Evolutionary conservation across 2,888 invertebrate genomes (phyloP).

Genomic region (Polylopha cassiicola): DNA sequence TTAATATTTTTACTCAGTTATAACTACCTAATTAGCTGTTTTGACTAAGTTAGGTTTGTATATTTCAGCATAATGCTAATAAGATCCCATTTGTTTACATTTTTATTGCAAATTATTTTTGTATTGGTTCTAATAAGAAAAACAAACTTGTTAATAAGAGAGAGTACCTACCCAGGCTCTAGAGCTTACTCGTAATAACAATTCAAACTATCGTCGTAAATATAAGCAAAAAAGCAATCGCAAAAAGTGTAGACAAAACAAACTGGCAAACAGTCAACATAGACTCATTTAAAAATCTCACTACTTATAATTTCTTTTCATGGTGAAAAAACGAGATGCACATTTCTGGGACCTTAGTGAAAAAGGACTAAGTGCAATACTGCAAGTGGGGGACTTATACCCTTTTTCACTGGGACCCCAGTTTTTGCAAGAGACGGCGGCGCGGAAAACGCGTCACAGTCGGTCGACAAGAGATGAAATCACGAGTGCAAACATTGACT

Average conservation of each 20-base stretch:
- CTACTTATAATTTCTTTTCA: conserved; percentile 14
- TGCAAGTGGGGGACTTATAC: not conserved
- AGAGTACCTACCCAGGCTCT: too few relatives aligned
- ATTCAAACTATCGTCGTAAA: too few relatives aligned
- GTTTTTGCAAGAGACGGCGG: conserved; percentile 27
- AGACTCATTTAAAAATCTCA: conserved; percentile 10
- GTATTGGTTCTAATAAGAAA: too few relatives aligned
- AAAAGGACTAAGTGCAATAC: conserved; percentile 7
- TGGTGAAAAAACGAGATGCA: conserved; percentile 37
- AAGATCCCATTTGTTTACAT: too few relatives aligned
- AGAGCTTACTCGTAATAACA: too few relatives aligned
- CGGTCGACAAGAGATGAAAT: conserved; percentile 61
- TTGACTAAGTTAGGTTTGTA: too few relatives aligned
- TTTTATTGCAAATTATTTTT: too few relatives aligned
- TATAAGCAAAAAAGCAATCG: too few relatives aligned
- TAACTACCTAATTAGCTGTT: too few relatives aligned
- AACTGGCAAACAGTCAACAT: conserved; percentile 13
- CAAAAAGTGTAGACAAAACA: conserved; percentile 12
- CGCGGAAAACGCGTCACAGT: conserved; percentile 47
- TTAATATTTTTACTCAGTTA: too few relatives aligned
- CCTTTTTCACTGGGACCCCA: conserved; percentile 12
- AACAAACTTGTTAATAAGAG: too few relatives aligned
- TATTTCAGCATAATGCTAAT: too few relatives aligned
- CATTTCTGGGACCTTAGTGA: conserved; percentile 33
- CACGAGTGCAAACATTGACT: conserved; percentile 75